A percentile compares a stretch with the other conserved stretches of the same genome.
These are phyloP conservation scores for Ceyx cyanopectus DNA, from an alignment of 2,113 vertebrate species.

Conservation along the genomic window DNA sequence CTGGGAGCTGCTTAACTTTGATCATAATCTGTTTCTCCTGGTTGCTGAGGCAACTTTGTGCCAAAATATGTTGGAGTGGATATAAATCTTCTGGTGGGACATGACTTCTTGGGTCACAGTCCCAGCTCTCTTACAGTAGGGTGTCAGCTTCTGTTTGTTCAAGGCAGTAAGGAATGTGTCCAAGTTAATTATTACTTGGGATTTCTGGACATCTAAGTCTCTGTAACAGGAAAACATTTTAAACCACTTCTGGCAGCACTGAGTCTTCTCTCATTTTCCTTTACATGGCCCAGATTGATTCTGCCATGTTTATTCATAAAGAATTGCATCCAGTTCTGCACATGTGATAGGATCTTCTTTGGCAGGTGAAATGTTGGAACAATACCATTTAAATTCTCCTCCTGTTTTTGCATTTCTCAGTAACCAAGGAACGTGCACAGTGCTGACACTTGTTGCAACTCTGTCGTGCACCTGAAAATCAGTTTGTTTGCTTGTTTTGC, in stretches of 20 bases:
- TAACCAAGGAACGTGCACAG: not conserved
- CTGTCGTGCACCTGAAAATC: not conserved
- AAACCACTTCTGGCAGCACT: not conserved
- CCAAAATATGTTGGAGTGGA: not conserved
- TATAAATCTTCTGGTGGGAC: slow-evolving; percentile 17
- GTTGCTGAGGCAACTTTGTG: not conserved
- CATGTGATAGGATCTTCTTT: not conserved
- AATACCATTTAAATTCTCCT: not conserved
- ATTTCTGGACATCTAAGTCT: not conserved
- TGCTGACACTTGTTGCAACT: not conserved
- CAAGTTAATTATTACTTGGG: slow-evolving; percentile 28
- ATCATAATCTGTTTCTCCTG: not conserved
- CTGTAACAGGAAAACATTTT: not conserved
- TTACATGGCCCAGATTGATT: not conserved
- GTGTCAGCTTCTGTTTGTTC: slow-evolving; percentile 35
- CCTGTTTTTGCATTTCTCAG: not conserved
- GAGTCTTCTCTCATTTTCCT: not conserved
- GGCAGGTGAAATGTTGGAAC: not conserved
- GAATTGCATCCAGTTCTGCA: not conserved
- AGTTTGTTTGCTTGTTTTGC: not conserved
- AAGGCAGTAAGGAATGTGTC: not conserved
- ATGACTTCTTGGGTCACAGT: not conserved
- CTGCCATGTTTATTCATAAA: not conserved
- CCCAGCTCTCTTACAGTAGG: not conserved
- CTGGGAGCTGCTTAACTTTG: not conserved